Conservation (phyloP, 1,140 invertebrate genomes). For the Musca domestica region DNA sequence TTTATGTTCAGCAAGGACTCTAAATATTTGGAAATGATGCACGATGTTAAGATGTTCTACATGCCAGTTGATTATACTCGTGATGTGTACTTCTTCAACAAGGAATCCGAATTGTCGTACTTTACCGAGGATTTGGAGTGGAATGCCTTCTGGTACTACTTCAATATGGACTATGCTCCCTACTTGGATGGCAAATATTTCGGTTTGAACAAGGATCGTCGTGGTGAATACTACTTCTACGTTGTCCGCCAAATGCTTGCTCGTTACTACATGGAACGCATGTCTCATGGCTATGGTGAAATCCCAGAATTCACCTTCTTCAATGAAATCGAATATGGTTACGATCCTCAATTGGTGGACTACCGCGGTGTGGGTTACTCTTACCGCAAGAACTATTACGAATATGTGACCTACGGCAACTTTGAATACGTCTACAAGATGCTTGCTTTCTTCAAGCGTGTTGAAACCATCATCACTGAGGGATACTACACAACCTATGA, state of each 20-base stretch:
- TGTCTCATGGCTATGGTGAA: slow-evolving; percentile 63
- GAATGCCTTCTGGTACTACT: slow-evolving; percentile 67
- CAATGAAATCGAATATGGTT: slow-evolving; percentile 62
- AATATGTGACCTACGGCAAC: slow-evolving; percentile 61
- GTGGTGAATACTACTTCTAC: slow-evolving; percentile 61
- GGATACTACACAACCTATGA: slow-evolving; percentile 61
- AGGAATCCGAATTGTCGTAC: slow-evolving; percentile 68
- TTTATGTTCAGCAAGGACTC: slow-evolving; percentile 14
- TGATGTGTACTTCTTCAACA: slow-evolving; percentile 49
- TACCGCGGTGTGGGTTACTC: slow-evolving; percentile 66
- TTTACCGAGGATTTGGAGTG: slow-evolving; percentile 70
- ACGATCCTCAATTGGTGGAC: slow-evolving; percentile 59
- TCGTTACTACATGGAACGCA: slow-evolving; percentile 68
- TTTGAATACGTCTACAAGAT: slow-evolving; percentile 60
- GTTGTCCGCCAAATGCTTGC: slow-evolving; percentile 60
- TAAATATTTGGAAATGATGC: slow-evolving; percentile 20
- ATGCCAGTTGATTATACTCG: slow-evolving; percentile 54
- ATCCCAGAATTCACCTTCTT: slow-evolving; percentile 60
- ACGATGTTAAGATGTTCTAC: slow-evolving; percentile 25
- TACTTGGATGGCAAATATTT: slow-evolving; percentile 59
- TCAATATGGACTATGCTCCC: slow-evolving; percentile 63
- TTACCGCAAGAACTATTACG: slow-evolving; percentile 60
- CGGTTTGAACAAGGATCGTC: slow-evolving; percentile 55
- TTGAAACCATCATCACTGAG: slow-evolving; percentile 63
- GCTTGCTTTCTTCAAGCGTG: slow-evolving; percentile 58